Evolutionary conservation across 2,113 vertebrate genomes (phyloP).

Genomic region (Benitochromis conjunctus): DNA sequence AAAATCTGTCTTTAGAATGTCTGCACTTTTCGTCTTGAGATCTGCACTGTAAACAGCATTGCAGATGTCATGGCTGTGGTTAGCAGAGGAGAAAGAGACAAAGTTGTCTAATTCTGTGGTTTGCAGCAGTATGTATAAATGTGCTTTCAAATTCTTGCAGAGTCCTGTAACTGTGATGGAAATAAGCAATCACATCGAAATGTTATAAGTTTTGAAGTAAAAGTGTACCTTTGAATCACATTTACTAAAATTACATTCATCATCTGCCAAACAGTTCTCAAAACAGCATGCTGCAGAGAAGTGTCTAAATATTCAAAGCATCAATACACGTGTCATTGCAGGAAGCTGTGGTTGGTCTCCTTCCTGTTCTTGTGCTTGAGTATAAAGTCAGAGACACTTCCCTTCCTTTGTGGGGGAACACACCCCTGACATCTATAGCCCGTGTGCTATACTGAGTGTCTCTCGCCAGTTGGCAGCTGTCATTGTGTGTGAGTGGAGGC

Average conservation of each 20-base stretch:
- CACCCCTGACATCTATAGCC: background rate
- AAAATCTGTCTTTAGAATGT: background rate
- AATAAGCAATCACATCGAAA: background rate
- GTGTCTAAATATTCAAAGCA: background rate
- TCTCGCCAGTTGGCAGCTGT: constrained; percentile 33
- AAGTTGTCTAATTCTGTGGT: background rate
- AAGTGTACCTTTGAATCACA: background rate
- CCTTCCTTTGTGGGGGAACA: constrained; percentile 8
- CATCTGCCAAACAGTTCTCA: background rate
- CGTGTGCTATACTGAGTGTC: background rate
- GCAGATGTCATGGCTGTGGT: background rate
- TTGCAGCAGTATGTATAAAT: background rate
- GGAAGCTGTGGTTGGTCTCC: constrained; percentile 67
- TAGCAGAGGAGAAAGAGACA: background rate
- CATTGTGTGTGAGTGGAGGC: background rate
- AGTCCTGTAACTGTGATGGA: background rate
- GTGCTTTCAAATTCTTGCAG: background rate
- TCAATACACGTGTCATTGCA: constrained; percentile 56
- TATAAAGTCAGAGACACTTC: constrained; percentile 2
- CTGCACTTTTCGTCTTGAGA: background rate
- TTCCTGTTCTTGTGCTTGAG: constrained; percentile 63
- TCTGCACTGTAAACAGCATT: background rate
- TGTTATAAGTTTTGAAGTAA: background rate
- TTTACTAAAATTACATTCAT: background rate
- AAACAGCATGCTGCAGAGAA: background rate